phyloP scores from a whole-genome alignment of 2,888 invertebrate species.

The Macropis europaea region DNA sequence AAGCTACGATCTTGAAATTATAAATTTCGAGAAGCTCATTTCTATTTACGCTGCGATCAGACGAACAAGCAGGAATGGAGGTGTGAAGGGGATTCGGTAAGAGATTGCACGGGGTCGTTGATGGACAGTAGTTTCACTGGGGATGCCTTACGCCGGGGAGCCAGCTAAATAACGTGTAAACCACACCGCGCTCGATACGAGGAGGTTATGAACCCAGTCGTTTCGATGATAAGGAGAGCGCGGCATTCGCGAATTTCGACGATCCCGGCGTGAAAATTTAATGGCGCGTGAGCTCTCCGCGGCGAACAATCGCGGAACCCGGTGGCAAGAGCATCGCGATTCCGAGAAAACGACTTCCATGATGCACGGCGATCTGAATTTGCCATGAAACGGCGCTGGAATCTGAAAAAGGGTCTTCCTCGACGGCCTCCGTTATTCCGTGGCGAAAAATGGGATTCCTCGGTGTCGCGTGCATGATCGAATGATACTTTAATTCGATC shows the following conservation, averaged over 20 bases:
- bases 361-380: background rate
- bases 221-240: constrained; percentile 57
- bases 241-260: constrained; percentile 51
- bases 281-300: constrained; percentile 55
- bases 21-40: background rate
- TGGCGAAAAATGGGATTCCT: too few species aligned
- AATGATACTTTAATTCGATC: too few species aligned
- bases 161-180: constrained; percentile 72
- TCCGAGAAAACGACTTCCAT: constrained; percentile 5
- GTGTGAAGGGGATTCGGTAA: background rate
- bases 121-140: constrained; percentile 55
- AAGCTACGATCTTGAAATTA: background rate
- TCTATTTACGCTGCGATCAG: background rate
- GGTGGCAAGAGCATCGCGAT: background rate
- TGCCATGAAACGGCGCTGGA: background rate
- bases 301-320: background rate
- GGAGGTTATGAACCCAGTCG: constrained; percentile 64
- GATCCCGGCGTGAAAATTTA: constrained; percentile 52
- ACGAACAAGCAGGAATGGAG: too few species aligned
- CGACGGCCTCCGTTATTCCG: too few species aligned
- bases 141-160: constrained; percentile 29
- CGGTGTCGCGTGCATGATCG: too few species aligned
- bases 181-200: constrained; percentile 62
- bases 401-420: background rate
- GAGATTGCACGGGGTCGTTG: background rate